Base-by-base conservation (phyloP, 1,140 invertebrate genomes). In the Trachymyrmex septentrionalis region DNA sequence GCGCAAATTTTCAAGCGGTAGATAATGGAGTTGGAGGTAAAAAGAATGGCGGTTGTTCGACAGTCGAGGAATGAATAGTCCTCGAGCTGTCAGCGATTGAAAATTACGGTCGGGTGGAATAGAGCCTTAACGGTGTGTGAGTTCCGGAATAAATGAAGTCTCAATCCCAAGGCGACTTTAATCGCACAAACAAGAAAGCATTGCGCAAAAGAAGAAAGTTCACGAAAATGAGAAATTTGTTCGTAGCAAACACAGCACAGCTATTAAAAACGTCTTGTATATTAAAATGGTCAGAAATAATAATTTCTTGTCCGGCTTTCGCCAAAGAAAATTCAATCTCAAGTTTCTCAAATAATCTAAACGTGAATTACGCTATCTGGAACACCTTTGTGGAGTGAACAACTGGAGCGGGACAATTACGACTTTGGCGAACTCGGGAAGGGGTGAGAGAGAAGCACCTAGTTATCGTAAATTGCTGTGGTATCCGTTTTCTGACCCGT, bases 21-120 rank as follows among this genome's bases (percentile, higher is more conserved):
- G 80, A 82, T 82, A 82, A 82, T 84, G 59, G 69, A 73, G 69
- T 48, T 38, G 27, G 55, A n/a, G 38, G 34, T 75, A 75, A 84
- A 84, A 84, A 84, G 80, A 84, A 84, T 75, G 80, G 80, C 69
- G 69, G 69, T 73, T 75, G 80, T 75, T 84, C 80, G 80, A 75
- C 69, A 84, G 55, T 75, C 55, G 69, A 34, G 55, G n/a, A 73
- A 75, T 61, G 69, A 84, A 84, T 84, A 73, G 80, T 84, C 59
- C 80, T 84, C 80, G 69, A 84, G 80, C 69, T 75, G 69, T 75
- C 80, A 61, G 55, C 69, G 80, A 75, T 84, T 61, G 80, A 30
- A 61, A 84, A 84, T 84, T 75, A 73, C 55, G 67, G 16, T 27
- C 9, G 66, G 24, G 5, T 21, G 50, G 64, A 82, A 72, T 61